These are phyloP conservation scores for Rhombomys opimus DNA, from an alignment of 2,113 vertebrate species.

Conservation along the genomic window DNA sequence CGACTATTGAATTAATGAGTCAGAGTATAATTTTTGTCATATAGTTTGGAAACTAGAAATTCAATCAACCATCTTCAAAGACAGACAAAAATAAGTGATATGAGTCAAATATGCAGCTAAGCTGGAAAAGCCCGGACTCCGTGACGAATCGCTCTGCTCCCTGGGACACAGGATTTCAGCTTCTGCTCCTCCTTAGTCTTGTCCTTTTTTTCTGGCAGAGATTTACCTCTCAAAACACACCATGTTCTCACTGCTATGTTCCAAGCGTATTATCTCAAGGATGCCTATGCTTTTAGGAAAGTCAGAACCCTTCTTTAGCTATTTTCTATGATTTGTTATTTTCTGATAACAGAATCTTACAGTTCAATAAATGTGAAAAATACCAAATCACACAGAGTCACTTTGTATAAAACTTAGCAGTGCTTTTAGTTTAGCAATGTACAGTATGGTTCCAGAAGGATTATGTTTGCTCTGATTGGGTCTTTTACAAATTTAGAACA, in stretches of 20 bases:
- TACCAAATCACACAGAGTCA: neutral
- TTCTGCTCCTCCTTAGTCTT: neutral
- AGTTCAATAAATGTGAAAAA: neutral
- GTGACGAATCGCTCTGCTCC: neutral
- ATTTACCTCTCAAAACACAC: neutral
- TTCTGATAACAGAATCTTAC: neutral
- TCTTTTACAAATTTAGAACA: neutral
- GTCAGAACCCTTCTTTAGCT: neutral
- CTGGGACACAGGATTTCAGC: neutral
- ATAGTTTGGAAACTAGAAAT: slow-evolving; percentile 24
- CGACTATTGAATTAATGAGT: slow-evolving; percentile 32
- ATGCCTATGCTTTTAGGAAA: neutral
- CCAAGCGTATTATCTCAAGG: neutral
- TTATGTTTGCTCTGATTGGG: neutral
- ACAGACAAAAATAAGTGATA: neutral
- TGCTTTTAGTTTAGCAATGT: neutral
- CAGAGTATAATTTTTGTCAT: neutral
- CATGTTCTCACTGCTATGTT: neutral
- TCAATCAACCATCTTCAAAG: slow-evolving; percentile 2
- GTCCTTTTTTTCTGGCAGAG: neutral
- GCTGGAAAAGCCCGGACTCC: neutral
- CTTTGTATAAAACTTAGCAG: neutral
- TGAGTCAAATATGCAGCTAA: neutral
- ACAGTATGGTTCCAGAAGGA: neutral
- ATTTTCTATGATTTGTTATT: neutral